A percentile compares a stretch with the other conserved stretches of the same genome.
Conservation (phyloP, 2,797 vertebrate species). For the Malurus splendens region DNA sequence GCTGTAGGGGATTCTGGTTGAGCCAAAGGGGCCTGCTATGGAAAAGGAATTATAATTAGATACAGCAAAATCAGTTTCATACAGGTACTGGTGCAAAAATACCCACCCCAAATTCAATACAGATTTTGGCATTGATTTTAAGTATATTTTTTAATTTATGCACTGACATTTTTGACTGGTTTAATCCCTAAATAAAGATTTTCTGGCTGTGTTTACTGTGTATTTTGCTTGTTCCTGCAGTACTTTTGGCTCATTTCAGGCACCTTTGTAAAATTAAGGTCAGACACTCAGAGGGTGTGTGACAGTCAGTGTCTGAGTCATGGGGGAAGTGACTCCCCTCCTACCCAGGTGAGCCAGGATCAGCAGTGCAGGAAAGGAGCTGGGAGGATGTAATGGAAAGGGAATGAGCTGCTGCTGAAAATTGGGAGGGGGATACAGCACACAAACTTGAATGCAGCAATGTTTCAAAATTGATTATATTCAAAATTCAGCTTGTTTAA, state of each 20-base stretch:
- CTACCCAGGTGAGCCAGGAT: not conserved
- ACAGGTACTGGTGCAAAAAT: not conserved
- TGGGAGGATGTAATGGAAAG: not conserved
- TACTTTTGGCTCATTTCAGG: not conserved
- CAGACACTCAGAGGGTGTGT: not conserved
- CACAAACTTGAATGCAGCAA: not conserved
- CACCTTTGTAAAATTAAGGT: not conserved
- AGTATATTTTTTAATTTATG: not conserved
- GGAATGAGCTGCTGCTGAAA: not conserved
- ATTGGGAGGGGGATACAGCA: not conserved
- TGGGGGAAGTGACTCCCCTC: accelerated
- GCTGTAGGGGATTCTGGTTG: slow-evolving; percentile 97
- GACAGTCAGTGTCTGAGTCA: not conserved
- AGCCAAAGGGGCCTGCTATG: slow-evolving; percentile 89
- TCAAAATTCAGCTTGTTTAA: not conserved
- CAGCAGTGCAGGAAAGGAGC: not conserved
- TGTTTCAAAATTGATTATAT: not conserved
- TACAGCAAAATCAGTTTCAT: not conserved
- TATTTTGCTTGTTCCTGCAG: not conserved
- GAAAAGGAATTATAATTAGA: slow-evolving; percentile 9
- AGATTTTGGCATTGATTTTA: not conserved
- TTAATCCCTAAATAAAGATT: not conserved
- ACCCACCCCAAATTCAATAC: not conserved
- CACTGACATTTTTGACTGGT: not conserved
- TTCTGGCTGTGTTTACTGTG: not conserved